These are phyloP conservation scores for Drosophila guanche DNA, from an alignment of 1,140 invertebrate species.

Conservation along the genomic window DNA sequence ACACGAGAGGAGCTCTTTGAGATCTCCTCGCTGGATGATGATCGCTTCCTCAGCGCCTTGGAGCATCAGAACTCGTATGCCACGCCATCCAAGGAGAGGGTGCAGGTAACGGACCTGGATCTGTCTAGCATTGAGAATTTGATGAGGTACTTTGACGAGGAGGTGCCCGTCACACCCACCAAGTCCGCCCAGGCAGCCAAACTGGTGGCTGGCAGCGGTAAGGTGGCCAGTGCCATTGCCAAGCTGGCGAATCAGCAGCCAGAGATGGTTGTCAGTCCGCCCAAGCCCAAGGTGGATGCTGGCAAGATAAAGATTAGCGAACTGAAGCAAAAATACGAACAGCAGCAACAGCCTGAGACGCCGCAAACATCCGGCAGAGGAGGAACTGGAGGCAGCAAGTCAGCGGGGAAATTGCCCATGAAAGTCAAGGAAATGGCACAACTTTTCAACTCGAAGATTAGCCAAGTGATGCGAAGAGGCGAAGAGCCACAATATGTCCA, in stretches of 20 bases:
- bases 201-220: slow-evolving; percentile 36
- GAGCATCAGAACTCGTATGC: slow-evolving; percentile 71
- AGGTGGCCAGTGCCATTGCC: slow-evolving; percentile 72
- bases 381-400: not conserved
- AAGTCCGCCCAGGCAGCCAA: slow-evolving; percentile 16
- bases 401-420: slow-evolving; percentile 41
- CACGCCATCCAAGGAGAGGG: slow-evolving; percentile 1
- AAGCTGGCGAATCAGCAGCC: slow-evolving; percentile 47
- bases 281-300: slow-evolving; percentile 35
- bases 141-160: slow-evolving; percentile 80
- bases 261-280: slow-evolving; percentile 4
- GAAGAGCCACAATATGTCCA: slow-evolving; percentile 48
- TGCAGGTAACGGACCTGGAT: slow-evolving; percentile 62
- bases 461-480: slow-evolving; percentile 55
- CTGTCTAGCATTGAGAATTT: slow-evolving; percentile 74
- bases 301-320: slow-evolving; percentile 58
- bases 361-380: not conserved
- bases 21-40: slow-evolving; percentile 67
- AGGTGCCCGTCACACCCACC: slow-evolving; percentile 66
- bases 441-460: slow-evolving; percentile 70
- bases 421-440: slow-evolving; percentile 77
- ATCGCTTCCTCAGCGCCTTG: slow-evolving; percentile 64
- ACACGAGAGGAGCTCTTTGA: slow-evolving; percentile 76
- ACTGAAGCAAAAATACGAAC: slow-evolving; percentile 65
- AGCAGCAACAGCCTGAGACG: slow-evolving; percentile 3